Percentiles rank a stretch among this genome's conserved stretches.
These are phyloP conservation scores for Apolygus lucorum DNA, from an alignment of 1,140 invertebrate species.

Conservation along the genomic window DNA sequence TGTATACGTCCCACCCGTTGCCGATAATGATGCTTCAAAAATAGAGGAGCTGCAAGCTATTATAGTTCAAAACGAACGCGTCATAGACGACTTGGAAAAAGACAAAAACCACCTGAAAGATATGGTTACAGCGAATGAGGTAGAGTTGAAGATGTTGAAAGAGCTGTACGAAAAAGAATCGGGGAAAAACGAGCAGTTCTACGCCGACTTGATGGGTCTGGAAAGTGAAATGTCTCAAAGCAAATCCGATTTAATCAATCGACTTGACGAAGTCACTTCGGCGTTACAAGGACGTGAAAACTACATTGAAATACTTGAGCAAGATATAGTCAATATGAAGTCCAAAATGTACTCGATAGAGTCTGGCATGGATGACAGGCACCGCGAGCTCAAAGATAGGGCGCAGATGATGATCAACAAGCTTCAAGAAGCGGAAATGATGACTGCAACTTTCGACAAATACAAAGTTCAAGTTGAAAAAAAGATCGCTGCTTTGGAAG, in stretches of 20 bases:
- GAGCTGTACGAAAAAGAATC: constrained; percentile 27
- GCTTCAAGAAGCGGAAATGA: constrained; percentile 27
- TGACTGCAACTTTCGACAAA: constrained; percentile 23
- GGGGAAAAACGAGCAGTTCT: constrained; percentile 24
- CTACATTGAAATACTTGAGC: constrained; percentile 60
- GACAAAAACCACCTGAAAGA: constrained; percentile 24
- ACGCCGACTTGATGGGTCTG: constrained; percentile 25
- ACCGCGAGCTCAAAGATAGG: constrained; percentile 46
- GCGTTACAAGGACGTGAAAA: constrained; percentile 63
- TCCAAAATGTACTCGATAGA: constrained; percentile 49
- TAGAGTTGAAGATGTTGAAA: constrained; percentile 27
- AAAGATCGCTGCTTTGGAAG: constrained; percentile 44
- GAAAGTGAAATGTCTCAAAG: constrained; percentile 28
- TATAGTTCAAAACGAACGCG: constrained; percentile 2
- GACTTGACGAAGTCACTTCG: constrained; percentile 36
- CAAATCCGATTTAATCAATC: constrained; percentile 16
- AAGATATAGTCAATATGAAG: constrained; percentile 54
- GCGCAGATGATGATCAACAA: constrained; percentile 41
- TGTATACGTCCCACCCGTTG: not conserved
- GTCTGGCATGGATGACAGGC: constrained; percentile 46
- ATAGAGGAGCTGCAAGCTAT: constrained; percentile 18
- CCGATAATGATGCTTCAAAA: not conserved
- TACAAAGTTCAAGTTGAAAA: constrained; percentile 42
- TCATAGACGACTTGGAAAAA: constrained; percentile 25
- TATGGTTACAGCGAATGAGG: constrained; percentile 7